Conservation (phyloP, 2,888 invertebrate genomes). For the Leucophenga montana region DNA sequence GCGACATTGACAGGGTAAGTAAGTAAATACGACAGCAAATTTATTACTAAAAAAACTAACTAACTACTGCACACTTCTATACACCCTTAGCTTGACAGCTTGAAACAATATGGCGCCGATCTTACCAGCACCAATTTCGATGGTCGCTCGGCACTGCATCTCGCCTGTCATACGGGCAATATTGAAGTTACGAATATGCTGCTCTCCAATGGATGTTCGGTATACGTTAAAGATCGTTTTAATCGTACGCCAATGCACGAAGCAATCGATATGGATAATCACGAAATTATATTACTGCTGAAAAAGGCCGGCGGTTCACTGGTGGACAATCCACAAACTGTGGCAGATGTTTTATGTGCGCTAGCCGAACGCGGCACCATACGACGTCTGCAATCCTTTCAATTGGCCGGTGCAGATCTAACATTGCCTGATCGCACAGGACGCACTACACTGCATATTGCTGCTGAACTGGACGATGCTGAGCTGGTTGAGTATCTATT, state of each 20-base stretch:
- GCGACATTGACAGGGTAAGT: slow-evolving; percentile 75
- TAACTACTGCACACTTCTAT: slow-evolving; percentile 33
- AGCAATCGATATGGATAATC: slow-evolving; percentile 79
- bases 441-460: slow-evolving; percentile 81
- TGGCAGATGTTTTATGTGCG: slow-evolving; percentile 80
- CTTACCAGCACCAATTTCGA: slow-evolving; percentile 84
- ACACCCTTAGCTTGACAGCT: slow-evolving; percentile 54
- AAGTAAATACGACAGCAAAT: background rate
- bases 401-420: slow-evolving; percentile 80
- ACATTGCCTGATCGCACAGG: slow-evolving; percentile 77
- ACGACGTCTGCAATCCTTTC: slow-evolving; percentile 77
- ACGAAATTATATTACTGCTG: slow-evolving; percentile 78
- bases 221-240: slow-evolving; percentile 82
- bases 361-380: slow-evolving; percentile 78
- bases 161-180: slow-evolving; percentile 84
- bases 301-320: slow-evolving; percentile 83
- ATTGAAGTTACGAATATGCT: slow-evolving; percentile 80
- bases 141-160: slow-evolving; percentile 84
- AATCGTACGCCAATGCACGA: slow-evolving; percentile 83
- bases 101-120: slow-evolving; percentile 79
- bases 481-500: slow-evolving; percentile 75
- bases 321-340: slow-evolving; percentile 74
- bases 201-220: slow-evolving; percentile 84
- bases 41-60: background rate
- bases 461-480: slow-evolving; percentile 76